Conservation (phyloP, 2,113 vertebrate species). For the Oryzias javanicus region DNA sequence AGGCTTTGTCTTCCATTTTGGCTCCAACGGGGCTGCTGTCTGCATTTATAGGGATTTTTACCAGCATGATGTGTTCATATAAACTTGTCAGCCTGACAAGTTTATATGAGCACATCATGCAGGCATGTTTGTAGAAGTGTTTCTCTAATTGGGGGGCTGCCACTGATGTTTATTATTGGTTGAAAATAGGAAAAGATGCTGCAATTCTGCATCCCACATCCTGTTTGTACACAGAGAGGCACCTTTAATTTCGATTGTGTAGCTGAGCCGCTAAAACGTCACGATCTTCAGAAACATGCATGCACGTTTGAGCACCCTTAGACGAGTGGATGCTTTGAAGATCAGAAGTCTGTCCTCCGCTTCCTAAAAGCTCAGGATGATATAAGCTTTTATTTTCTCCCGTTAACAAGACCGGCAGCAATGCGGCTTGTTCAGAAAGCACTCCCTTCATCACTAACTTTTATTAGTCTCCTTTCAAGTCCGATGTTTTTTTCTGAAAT, state of each 20-base stretch:
- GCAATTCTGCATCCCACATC: no score
- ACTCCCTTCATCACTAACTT: constrained; percentile 30
- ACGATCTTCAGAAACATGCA: constrained; percentile 5
- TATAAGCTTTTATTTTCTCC: constrained; percentile 31
- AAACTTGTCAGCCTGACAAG: no score
- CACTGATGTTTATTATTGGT: no score
- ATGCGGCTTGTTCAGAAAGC: constrained; percentile 7
- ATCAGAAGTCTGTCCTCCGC: constrained; percentile 40
- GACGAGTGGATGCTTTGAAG: constrained; percentile 46
- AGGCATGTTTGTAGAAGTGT: no score
- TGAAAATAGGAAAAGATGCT: no score
- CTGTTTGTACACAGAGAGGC: constrained; percentile 9
- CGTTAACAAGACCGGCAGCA: constrained; percentile 22
- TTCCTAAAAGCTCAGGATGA: constrained; percentile 23
- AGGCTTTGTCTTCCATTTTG: no score
- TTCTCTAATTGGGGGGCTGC: no score
- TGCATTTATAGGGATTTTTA: no score
- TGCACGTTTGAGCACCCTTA: constrained; percentile 28
- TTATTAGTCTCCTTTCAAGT: constrained; percentile 44
- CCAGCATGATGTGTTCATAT: no score
- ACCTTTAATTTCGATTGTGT: constrained; percentile 7
- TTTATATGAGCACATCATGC: no score
- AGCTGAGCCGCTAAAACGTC: background rate
- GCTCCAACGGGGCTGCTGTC: no score
- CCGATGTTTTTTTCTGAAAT: constrained; percentile 28